Evolutionary conservation across 2,797 vertebrate species (phyloP), one percentile per base, ranked within the genome.

Genomic region (Falco peregrinus): DNA sequence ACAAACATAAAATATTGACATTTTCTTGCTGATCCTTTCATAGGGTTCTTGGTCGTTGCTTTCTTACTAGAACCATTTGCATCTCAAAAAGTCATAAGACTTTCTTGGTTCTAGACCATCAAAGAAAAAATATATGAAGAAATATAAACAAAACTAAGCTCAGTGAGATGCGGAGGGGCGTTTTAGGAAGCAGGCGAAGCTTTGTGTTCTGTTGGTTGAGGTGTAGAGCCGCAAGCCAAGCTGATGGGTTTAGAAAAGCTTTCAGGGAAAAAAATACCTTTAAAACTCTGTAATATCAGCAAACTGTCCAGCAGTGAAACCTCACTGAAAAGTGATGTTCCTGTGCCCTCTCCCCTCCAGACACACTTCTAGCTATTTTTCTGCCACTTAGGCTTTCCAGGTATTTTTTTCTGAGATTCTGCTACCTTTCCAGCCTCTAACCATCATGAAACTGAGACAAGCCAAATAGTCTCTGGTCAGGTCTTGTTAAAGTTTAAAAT

Each of bases 401-500:
- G 92, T 93, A 19, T 48, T 89, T 94, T 33, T 33, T 85, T 37
- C 84, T 90, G 81, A 61, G n/a, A 35, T 80, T 80, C 88, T 74
- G 28, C 50, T 84, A 78, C 87, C 71, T 84, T 81, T 71, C 84
- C 90, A 92, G 39, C 68, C 75, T 91, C 51, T 37, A 87, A 78
- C 81, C 77, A 61, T 48, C 82, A 87, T 84, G 93, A 93, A 96
- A 33, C 61, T 73, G 61, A 89, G 75, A 92, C 43, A 78, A 85
- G 90, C 81, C 95, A 85, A 83, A 41, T 26, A 59, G 45, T 59
- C 78, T 87, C 78, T 45, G 78, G 81, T 80, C 19, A 11, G 81
- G 50, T 71, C 94, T 48, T 51, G 71, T 91, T 94, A 73, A 85
- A 85, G 60, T 71, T 93, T 80, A 12, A 95, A 93, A 92, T 59